Evolutionary conservation across 1,140 invertebrate genomes (phyloP).

Genomic region (Zelostemma sp.): DNA sequence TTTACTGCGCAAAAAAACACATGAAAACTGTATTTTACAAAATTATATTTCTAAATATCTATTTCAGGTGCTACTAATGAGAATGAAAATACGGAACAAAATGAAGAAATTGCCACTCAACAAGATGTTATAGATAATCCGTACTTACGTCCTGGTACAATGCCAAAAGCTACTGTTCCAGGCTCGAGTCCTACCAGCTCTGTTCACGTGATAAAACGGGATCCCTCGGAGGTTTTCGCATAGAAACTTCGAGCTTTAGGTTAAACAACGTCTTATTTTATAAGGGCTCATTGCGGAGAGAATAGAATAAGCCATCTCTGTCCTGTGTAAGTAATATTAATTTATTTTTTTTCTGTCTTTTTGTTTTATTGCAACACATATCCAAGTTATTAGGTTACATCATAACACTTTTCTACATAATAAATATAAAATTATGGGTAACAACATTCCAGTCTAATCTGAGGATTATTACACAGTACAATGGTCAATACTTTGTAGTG

Average conservation of each 20-base stretch:
- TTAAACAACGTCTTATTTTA: slow-evolving; percentile 20
- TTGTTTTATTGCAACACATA: slow-evolving; percentile 28
- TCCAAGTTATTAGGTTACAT: slow-evolving; percentile 22
- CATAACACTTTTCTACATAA: slow-evolving; percentile 34
- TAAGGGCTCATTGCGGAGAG: slow-evolving; percentile 30
- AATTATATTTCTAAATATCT: neutral
- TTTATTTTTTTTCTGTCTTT: slow-evolving; percentile 29
- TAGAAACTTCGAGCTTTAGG: neutral
- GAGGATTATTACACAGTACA: slow-evolving; percentile 31
- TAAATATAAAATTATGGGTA: slow-evolving; percentile 46
- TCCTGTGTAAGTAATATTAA: slow-evolving; percentile 43
- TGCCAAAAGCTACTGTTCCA: slow-evolving; percentile 72
- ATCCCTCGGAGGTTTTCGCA: slow-evolving; percentile 10
- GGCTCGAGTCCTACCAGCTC: slow-evolving; percentile 9
- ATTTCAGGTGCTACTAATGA: slow-evolving; percentile 26
- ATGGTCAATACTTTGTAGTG: slow-evolving; percentile 13
- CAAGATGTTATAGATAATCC: slow-evolving; percentile 87
- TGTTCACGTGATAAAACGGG: slow-evolving; percentile 19
- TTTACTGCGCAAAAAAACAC: slow-evolving; percentile 10
- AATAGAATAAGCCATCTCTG: slow-evolving; percentile 36
- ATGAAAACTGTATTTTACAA: slow-evolving; percentile 5
- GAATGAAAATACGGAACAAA: slow-evolving; percentile 62
- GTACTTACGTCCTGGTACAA: slow-evolving; percentile 84
- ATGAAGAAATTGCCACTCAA: slow-evolving; percentile 68
- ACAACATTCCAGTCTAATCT: slow-evolving; percentile 44